Conservation (phyloP, 2,888 invertebrate genomes). For the Operophtera brumata region DNA sequence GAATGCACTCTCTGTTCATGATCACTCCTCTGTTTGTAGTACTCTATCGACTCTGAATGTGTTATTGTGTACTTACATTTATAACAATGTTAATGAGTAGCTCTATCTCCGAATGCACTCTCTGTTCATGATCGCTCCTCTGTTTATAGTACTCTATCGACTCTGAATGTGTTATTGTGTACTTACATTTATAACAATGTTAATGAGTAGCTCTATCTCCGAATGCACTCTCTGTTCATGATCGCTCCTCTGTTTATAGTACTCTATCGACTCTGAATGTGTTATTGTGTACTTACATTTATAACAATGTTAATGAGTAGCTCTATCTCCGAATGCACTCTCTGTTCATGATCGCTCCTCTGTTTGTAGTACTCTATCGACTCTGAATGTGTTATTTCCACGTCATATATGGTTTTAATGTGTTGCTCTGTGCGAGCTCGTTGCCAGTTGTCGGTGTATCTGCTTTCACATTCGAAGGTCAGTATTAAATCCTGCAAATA, state of each 20-base stretch:
- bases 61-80: too few relatives aligned
- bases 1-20: too few relatives aligned
- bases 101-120: too few relatives aligned
- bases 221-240: constrained; percentile 64
- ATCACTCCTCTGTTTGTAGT: too few relatives aligned
- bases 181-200: too few relatives aligned
- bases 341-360: constrained; percentile 57
- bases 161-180: too few relatives aligned
- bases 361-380: constrained; percentile 52
- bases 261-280: constrained; percentile 43
- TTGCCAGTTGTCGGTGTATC: constrained; percentile 64
- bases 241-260: constrained; percentile 52
- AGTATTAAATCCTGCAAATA: constrained; percentile 40
- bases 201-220: constrained; percentile 65
- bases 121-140: too few relatives aligned
- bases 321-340: constrained; percentile 67
- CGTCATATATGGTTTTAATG: constrained; percentile 42
- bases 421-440: constrained; percentile 63
- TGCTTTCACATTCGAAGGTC: constrained; percentile 44
- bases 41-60: too few relatives aligned
- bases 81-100: too few relatives aligned
- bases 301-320: constrained; percentile 60
- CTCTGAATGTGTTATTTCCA: constrained; percentile 41
- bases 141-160: too few relatives aligned
- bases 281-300: constrained; percentile 44